phyloP scores from a whole-genome alignment of 2,888 invertebrate species.

The Dolichopus griseipennis region DNA sequence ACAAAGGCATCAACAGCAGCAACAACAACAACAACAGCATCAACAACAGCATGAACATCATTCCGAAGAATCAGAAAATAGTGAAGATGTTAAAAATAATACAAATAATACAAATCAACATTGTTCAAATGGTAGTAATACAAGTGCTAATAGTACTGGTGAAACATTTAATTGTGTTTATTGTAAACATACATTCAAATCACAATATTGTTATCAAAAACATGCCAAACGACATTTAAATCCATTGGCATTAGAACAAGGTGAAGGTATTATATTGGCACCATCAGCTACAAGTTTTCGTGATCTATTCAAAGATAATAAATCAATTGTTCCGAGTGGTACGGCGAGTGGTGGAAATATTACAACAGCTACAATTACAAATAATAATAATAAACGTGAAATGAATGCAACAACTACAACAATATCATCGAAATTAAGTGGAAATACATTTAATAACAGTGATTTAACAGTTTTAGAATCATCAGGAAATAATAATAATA shows the following conservation, averaged over 20 bases:
- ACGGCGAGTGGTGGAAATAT: constrained; percentile 11
- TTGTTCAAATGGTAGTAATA: constrained; percentile 25
- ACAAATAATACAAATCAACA: constrained; percentile 21
- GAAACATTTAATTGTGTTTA: constrained; percentile 61
- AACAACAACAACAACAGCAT: constrained; percentile 16
- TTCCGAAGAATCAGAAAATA: constrained; percentile 33
- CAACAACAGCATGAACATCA: constrained; percentile 19
- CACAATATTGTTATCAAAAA: constrained; percentile 79
- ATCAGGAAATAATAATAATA: constrained; percentile 17
- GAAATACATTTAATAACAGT: constrained; percentile 19
- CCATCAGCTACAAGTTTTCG: constrained; percentile 9
- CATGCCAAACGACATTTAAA: constrained; percentile 61
- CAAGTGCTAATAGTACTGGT: constrained; percentile 26
- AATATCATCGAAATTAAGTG: constrained; percentile 13
- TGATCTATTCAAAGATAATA: constrained; percentile 9
- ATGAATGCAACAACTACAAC: constrained; percentile 8
- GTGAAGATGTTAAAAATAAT: constrained; percentile 15
- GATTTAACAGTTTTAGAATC: constrained; percentile 14
- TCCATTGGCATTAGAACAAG: constrained; percentile 47
- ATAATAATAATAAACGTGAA: background rate
- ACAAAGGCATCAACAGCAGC: constrained; percentile 27
- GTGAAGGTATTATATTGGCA: constrained; percentile 9
- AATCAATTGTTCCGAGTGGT: constrained; percentile 17
- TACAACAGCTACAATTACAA: background rate
- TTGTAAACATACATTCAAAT: constrained; percentile 72